Base-by-base conservation (phyloP, 2,888 invertebrate species). In the Perdita meconis region DNA sequence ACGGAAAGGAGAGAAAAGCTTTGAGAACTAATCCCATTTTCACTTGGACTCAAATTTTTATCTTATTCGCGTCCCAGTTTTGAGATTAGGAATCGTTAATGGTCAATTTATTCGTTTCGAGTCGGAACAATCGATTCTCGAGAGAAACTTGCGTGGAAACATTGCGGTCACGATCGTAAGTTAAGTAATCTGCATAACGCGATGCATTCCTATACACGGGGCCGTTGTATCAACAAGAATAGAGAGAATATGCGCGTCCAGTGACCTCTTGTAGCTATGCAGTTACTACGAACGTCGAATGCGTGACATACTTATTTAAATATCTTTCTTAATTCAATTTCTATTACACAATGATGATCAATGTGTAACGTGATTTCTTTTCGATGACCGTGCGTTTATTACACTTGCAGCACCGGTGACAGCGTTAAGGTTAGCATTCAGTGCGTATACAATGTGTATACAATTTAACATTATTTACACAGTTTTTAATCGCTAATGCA, bases 181-280 rank as follows among this genome's bases (percentile, higher is more conserved):
- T 30, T 47, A 30, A 40, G 26, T 36, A 38, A 19, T 38, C 36
- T 42, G 22, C 16, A 36, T 64, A 55, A 36, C 24, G 22, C 59
- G 53, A 71, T 61, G 55, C 22, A n/a, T 64, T 40, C 19, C 61
- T 67, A 12, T 30, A 10, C 53, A 36, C 59, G 30, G 50, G n/a
- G 50, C 66, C 68, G 60, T 44, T 57, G 53, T 80, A 71, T 78
- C 73, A 70, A 84, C 79, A 61, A 64, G 56, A 74, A 85, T 80
- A 80, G 71, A 75, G 47, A n/a, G 8, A 16, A 76, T 70, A 75
- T 65, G 40, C 47, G 68, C 68, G 78, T 78, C 40, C 84, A 83
- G 77, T 80, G 82, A 86, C 72, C 82, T 36, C 71, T 55, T 44
- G 55, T 34, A 71, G 16, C 30, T 59, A 59, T 79, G 61, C 53